phyloP scores from a whole-genome alignment of 92 coral and sea anemone species.

The Muricea muricata region DNA sequence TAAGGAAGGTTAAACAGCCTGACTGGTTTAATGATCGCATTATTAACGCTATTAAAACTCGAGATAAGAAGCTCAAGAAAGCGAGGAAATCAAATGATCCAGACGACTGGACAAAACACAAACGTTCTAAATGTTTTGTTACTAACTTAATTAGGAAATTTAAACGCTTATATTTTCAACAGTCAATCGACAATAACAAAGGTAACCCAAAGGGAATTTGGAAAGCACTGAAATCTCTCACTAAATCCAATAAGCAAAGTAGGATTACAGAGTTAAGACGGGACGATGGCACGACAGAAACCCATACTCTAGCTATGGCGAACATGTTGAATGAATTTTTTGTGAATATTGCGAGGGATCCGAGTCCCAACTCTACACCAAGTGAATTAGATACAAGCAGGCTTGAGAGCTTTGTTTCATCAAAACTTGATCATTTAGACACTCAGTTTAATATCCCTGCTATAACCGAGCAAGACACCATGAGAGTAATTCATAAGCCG shows the following conservation, averaged over 20 bases:
- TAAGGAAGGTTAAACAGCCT: not conserved
- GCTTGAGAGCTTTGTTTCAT: conserved; percentile 41
- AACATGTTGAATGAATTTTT: conserved; percentile 56
- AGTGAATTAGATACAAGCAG: conserved; percentile 28
- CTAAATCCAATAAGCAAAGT: conserved; percentile 36
- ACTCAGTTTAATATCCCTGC: conserved; percentile 54
- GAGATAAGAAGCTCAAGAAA: conserved; percentile 31
- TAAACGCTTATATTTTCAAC: conserved; percentile 48
- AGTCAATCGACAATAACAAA: conserved; percentile 58
- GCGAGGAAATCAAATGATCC: conserved; percentile 43
- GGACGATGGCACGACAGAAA: conserved; percentile 45
- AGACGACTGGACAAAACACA: conserved; percentile 44
- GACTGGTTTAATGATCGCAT: conserved; percentile 18
- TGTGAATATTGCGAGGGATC: conserved; percentile 30
- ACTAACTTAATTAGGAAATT: conserved; percentile 53
- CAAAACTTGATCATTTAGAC: conserved; percentile 48
- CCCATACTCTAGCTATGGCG: conserved; percentile 49
- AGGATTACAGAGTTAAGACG: conserved; percentile 43
- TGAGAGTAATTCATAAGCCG: conserved; percentile 37
- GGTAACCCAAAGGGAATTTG: conserved; percentile 43
- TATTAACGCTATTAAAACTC: conserved; percentile 25
- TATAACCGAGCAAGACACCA: conserved; percentile 49
- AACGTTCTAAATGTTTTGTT: conserved; percentile 59
- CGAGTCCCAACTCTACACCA: conserved; percentile 20
- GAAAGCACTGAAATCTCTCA: conserved; percentile 60